These are phyloP conservation scores for Drosophila siamana DNA, from an alignment of 2,888 invertebrate genomes.

Conservation along the genomic window DNA sequence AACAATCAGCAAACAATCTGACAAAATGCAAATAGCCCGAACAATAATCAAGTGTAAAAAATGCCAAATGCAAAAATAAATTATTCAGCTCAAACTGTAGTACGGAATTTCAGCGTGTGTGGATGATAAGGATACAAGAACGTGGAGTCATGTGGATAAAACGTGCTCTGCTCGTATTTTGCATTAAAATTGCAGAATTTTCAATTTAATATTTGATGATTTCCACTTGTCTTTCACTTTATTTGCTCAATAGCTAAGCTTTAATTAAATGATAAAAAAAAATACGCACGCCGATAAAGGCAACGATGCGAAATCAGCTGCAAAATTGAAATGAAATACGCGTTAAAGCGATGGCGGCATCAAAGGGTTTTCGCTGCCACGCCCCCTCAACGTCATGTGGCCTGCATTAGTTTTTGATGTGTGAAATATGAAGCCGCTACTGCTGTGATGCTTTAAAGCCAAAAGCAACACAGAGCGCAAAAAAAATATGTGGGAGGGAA, in stretches of 20 bases:
- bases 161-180: background rate
- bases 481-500: background rate
- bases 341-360: constrained; percentile 19
- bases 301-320: constrained; percentile 60
- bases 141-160: too few relatives aligned
- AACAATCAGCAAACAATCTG: constrained; percentile 75
- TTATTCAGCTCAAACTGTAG: constrained; percentile 25
- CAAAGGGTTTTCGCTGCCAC: constrained; percentile 29
- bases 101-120: background rate
- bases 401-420: constrained; percentile 31
- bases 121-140: background rate
- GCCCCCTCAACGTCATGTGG: constrained; percentile 15
- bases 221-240: background rate
- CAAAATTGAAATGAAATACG: constrained; percentile 42
- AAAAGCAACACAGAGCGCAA: background rate
- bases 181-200: background rate
- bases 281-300: background rate
- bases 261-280: constrained; percentile 70
- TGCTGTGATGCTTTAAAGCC: constrained; percentile 26
- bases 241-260: constrained; percentile 26
- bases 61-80: constrained; percentile 31
- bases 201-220: background rate
- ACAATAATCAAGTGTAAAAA: constrained; percentile 22
- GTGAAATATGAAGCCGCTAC: constrained; percentile 21
- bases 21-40: constrained; percentile 65